Percentiles rank a stretch among this genome's conserved stretches.
These are phyloP conservation scores for Campylorhamphus procurvoides DNA, from an alignment of 2,113 vertebrate genomes.

Conservation along the genomic window DNA sequence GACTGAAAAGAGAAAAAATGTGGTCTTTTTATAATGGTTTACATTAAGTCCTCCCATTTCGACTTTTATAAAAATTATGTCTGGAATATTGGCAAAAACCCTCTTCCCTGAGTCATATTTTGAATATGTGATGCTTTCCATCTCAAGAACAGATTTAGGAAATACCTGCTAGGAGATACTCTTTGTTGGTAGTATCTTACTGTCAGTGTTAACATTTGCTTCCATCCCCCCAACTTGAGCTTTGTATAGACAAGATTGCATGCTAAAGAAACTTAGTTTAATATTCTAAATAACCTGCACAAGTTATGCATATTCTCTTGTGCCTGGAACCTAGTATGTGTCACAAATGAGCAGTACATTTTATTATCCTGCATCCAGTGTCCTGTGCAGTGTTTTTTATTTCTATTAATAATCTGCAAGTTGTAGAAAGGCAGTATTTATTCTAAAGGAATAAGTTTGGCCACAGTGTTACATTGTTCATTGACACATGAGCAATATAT, in stretches of 20 bases:
- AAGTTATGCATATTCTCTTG: neutral
- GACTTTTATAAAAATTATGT: too few relatives aligned
- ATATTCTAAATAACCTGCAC: neutral
- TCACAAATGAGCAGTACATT: neutral
- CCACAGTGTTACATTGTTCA: neutral
- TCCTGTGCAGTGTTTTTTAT: neutral
- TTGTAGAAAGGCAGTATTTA: neutral
- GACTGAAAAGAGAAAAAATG: neutral
- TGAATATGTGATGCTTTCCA: neutral
- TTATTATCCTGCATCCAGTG: neutral
- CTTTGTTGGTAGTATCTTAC: neutral
- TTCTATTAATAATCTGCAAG: neutral
- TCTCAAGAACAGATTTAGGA: neutral
- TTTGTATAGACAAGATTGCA: neutral
- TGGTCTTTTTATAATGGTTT: neutral
- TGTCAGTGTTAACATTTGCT: neutral
- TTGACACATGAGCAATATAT: neutral
- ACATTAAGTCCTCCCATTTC: neutral
- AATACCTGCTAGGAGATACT: neutral
- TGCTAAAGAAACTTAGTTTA: neutral
- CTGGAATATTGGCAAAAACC: neutral
- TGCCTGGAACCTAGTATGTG: neutral
- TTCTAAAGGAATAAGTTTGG: neutral
- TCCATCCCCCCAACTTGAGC: fast-evolving
- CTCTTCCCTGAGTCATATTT: neutral